These are phyloP conservation scores for Athrips mouffetella DNA, from an alignment of 2,888 invertebrate genomes.

Conservation along the genomic window DNA sequence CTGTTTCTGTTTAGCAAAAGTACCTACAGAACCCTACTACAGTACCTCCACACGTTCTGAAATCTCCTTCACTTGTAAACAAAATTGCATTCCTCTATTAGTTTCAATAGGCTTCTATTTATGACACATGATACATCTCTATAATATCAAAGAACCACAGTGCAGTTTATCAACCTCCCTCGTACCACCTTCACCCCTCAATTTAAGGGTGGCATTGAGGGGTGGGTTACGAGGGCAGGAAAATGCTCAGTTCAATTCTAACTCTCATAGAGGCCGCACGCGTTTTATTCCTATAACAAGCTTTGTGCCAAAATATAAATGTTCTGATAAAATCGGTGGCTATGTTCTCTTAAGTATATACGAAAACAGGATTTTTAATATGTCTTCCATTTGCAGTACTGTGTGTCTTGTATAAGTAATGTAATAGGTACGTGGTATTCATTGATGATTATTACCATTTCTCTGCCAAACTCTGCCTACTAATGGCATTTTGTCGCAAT, in stretches of 20 bases:
- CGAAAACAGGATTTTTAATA: background rate
- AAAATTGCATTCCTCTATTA: too few relatives aligned
- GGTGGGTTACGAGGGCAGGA: slow-evolving; percentile 24
- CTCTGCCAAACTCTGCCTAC: background rate
- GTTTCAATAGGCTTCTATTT: too few relatives aligned
- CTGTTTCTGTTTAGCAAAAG: too few relatives aligned
- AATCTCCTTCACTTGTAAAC: too few relatives aligned
- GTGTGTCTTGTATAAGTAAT: background rate
- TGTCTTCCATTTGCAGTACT: slow-evolving; percentile 5
- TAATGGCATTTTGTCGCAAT: slow-evolving; percentile 2
- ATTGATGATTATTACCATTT: background rate
- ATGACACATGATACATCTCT: too few relatives aligned
- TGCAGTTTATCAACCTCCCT: background rate
- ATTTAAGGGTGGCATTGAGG: slow-evolving; percentile 17
- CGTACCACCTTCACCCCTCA: background rate
- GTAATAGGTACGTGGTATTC: background rate
- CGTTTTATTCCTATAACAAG: slow-evolving; percentile 6
- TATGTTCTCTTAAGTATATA: background rate
- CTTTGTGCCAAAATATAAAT: background rate
- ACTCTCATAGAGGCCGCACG: slow-evolving; percentile 32
- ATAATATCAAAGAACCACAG: too few relatives aligned
- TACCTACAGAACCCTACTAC: too few relatives aligned
- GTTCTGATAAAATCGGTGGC: background rate
- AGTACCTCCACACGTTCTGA: too few relatives aligned
- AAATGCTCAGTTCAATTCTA: slow-evolving; percentile 43